These are phyloP conservation scores for Pagetopsis macropterus DNA, from an alignment of 2,797 vertebrate genomes.

Conservation along the genomic window DNA sequence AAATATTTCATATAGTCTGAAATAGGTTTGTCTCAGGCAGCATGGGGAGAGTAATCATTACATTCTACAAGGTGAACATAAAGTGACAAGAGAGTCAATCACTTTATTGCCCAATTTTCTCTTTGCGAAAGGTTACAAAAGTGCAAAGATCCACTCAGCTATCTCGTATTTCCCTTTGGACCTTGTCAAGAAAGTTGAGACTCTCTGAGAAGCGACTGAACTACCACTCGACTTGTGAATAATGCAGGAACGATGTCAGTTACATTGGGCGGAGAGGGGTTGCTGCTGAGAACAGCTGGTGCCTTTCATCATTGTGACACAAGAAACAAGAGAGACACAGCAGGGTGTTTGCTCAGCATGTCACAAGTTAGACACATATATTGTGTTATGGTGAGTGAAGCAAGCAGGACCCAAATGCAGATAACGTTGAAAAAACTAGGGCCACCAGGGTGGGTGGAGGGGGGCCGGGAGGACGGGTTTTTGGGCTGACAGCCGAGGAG, in stretches of 20 bases:
- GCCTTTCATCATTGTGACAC: conserved; percentile 75
- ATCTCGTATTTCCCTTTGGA: conserved; percentile 45
- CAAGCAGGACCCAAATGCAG: too few relatives aligned
- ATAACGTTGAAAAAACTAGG: too few relatives aligned
- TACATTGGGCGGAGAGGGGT: conserved; percentile 57
- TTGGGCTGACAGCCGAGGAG: too few relatives aligned
- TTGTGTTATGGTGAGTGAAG: too few relatives aligned
- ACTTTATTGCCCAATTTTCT: conserved; percentile 19
- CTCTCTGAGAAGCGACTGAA: conserved; percentile 53
- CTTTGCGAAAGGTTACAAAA: conserved; percentile 19
- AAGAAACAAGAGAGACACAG: conserved; percentile 71
- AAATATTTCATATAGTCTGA: conserved; percentile 34
- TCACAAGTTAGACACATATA: too few relatives aligned
- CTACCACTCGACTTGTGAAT: conserved; percentile 70
- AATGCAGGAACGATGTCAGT: conserved; percentile 75
- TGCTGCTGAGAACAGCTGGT: conserved; percentile 81
- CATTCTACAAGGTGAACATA: conserved; percentile 50
- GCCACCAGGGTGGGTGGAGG: background rate
- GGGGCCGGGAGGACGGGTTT: too few relatives aligned
- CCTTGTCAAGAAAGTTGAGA: conserved; percentile 48
- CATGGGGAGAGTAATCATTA: conserved; percentile 29
- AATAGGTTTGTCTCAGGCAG: conserved; percentile 22
- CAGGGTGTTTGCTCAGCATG: conserved; percentile 56
- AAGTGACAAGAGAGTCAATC: conserved; percentile 30
- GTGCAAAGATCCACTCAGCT: conserved; percentile 22